Base-by-base conservation (phyloP, 2,113 vertebrate species). In the Clarias macrocephalus region DNA sequence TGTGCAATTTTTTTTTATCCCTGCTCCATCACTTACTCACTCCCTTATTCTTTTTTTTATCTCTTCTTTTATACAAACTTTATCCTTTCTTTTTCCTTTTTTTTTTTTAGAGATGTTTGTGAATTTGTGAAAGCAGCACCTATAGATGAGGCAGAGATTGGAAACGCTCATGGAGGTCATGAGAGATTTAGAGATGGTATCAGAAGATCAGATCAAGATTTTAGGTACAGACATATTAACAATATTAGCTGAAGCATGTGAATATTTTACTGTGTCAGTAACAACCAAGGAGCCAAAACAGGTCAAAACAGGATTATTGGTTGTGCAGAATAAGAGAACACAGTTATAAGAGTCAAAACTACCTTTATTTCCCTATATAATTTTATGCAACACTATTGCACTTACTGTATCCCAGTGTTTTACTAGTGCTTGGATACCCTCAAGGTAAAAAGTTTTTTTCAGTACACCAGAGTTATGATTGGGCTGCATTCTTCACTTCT, bases 31-130 rank as follows among this genome's bases (percentile, higher is more conserved):
- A 60, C 57, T 80, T 80, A 60, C 56, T 63, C 11, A 23, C 33
- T 82, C 33, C 42, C 59, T 82, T 23, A 82, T 42, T 82, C 33
- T 21, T 48, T 82, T 82, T 33, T 13, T n/a, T 82, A 82, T 82
- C 23, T 82, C 23, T 62, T 7, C 30, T 48, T 33, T 33, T 52
- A 33, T 80, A 18, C 28, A 28, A 80, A 28, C 16, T 28, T 30
- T 11, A 59, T 60, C n/a, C 80, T n/a, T 82, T 65, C n/a, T 6
- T 65, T 3, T 37, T 65, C 12, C 48, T 30, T 11, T 33, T 60
- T 48, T n/a, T 8, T 37, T 65, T 13, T 62, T 48, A 48, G 15
- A 25, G 21, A n/a, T 63, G 30, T 82, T 80, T 70, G 82, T 84
- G 65, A 57, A 72, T 62, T 70, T 56, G 19, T 72, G 9, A n/a